Base-by-base conservation (phyloP, 2,113 vertebrate species). In the Podiceps cristatus region DNA sequence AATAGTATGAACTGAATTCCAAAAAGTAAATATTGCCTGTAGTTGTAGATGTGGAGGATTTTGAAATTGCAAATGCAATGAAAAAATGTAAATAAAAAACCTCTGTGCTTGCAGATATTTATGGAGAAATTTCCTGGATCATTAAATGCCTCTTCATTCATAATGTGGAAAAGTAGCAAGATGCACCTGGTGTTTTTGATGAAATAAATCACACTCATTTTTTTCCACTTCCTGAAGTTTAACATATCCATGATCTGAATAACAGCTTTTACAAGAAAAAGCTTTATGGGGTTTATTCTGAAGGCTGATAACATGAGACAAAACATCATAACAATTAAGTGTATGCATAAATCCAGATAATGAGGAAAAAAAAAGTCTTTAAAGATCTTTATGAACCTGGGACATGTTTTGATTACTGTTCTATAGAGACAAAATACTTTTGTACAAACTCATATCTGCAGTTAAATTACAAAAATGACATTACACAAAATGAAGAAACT, bases 171-270 rank as follows among this genome's bases (percentile, higher is more conserved):
- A 49, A 18, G 5, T 58, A 76, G 52, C 47, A 68, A 86, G 73
- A 93, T 94, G 94, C 92, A 96, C 90, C 93, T 95, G 89, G 72
- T 80, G 58, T 84, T 88, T 88, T 86, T 84, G 42, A 74, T 95
- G 75, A 83, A 94, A 92, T 67, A 88, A 96, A 90, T 94, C 53
- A 55, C 10, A 56, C 13, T 53, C 55, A 22, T 20, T 67, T 91
- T 94, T 85, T 88, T 82, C 42, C 75, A 0, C 79, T 92, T 97
- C 92, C 86, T 93, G 80, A 84, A 93, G 31, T 58, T 91, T 72
- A 90, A 79, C 74, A 29, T 56, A 89, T 83, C 79, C 17, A 13
- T 72, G 42, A 58, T 88, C 49, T 64, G 42, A 90, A 62, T 86
- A 73, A 59, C 5, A 58, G 24, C 44, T 89, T 85, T 91, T 93